Base-by-base conservation (phyloP, 2,797 vertebrate species). In the Calcarius lapponicus region DNA sequence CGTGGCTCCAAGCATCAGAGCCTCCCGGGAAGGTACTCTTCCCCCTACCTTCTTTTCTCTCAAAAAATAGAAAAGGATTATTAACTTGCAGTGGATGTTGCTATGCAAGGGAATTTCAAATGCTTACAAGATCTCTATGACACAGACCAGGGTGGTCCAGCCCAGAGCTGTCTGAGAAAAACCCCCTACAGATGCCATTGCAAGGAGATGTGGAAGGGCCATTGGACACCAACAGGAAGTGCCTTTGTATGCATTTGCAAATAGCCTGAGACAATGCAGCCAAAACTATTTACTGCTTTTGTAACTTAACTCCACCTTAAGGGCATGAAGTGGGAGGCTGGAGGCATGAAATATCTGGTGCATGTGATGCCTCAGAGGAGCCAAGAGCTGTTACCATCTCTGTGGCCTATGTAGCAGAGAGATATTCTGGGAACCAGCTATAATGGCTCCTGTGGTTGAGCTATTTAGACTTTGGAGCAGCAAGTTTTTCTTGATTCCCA, bases 121-220 rank as follows among this genome's bases (percentile, higher is more conserved):
- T 26, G 9, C 11, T 58, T 20, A 8, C 21, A 54, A 58, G 54
- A 13, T 42, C 5, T 67, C 15, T 51, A 3, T 25, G 29, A 58
- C 3, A 7, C 58, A 73, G 47, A 56, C 0, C 10, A 18, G 3
- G 1, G 17, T 66, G 42, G 10, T 42, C 28, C 54, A 79, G 42
- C 9, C 43, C 43, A 66, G 43, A 88, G n/a, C 47, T 74, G 17
- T 9, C 34, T 66, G 43, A 36, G 48, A n/a, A 8, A 32, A 53
- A 2, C 1, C 2, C 2, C 47, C 12, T 5, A 0, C 26, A 36
- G 28, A 17, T 53, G 25, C 12, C 34, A 16, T 53, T 40, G 45
- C 34, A n/a, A 69, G 42, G 45, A 71, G 13, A 31, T 16, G 10
- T 13, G 58, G 57, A 53, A 53, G 31, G 73, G 26, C 42, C 53